A percentile compares a stretch with the other conserved stretches of the same genome.
Conservation (phyloP, 1,140 invertebrate species). For the Drosophila eugracilis region DNA sequence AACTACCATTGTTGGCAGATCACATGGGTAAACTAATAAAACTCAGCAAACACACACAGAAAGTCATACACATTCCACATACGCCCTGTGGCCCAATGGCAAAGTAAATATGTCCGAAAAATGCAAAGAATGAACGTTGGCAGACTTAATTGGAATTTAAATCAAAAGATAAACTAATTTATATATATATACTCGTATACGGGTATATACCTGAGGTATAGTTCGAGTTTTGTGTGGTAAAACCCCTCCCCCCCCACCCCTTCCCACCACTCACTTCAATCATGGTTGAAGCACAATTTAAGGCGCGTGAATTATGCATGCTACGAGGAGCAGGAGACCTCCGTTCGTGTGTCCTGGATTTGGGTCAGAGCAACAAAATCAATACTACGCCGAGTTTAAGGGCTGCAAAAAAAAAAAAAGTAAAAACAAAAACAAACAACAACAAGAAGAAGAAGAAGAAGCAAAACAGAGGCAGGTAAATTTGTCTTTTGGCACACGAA, state of each 20-base stretch:
- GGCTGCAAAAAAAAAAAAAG: background rate
- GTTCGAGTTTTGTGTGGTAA: background rate
- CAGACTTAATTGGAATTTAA: constrained; percentile 45
- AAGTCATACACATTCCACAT: constrained; percentile 13
- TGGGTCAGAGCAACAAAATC: constrained; percentile 74
- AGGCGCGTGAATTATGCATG: constrained; percentile 71
- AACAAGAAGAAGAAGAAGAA: background rate
- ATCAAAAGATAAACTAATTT: constrained; percentile 56
- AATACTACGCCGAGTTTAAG: constrained; percentile 42
- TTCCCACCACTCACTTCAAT: no score
- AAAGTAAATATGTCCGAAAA: constrained; percentile 15
- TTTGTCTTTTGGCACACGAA: constrained; percentile 17
- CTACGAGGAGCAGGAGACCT: constrained; percentile 10
- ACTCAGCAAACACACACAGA: background rate
- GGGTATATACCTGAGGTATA: no score
- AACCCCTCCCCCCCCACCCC: background rate
- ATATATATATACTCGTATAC: no score
- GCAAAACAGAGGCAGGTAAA: constrained; percentile 22
- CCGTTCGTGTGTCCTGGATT: constrained; percentile 34
- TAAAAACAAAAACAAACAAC: background rate
- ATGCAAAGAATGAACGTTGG: constrained; percentile 11
- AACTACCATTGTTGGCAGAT: background rate
- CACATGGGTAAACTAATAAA: background rate
- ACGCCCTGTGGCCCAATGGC: constrained; percentile 7
- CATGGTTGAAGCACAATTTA: constrained; percentile 47